Base-by-base conservation (phyloP, 2,797 vertebrate genomes). In the Pagetopsis macropterus region DNA sequence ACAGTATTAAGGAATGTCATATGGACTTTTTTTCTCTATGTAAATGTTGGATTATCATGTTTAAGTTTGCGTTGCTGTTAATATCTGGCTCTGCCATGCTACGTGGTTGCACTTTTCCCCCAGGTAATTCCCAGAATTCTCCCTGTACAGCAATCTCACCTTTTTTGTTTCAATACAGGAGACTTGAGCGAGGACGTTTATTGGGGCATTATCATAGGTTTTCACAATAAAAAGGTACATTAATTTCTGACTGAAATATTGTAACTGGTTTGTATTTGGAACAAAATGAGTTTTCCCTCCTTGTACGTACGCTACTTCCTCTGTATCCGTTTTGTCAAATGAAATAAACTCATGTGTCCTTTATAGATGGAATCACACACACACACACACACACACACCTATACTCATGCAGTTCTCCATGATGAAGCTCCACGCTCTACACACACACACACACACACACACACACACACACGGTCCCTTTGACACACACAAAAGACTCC, bases 231-330 rank as follows among this genome's bases (percentile, higher is more conserved):
- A 76, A 37, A 51, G 51, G 61, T 50, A 50, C 44, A 48, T n/a
- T 31, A 68, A 55, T 48, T 64, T 72, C 43, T 31, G 27, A 75
- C 55, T 51, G 50, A 51, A 75, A 57, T 74, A 60, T 81, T 76
- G 77, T 87, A 68, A 75, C 60, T 58, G 70, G 31, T 79, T 84
- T 81, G 59, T 80, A 68, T 79, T 86, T 79, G 66, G 66, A 78
- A 49, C 61, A 65, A 75, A 72, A 64, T 11, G 1, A 31, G 16
- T 64, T 58, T 54, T 60, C 15, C 58, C 45, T 69, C 40, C 62
- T 56, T 41, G 12, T 75, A 11, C 15, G 12, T 75, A 11, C 15
- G 52, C 14, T 67, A 68, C 33, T 45, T 45, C 21, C 71, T 67
- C 37, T 73, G 69, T 81, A 65, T 71, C 51, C 0, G 19, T 84